phyloP scores from a whole-genome alignment of 2,797 vertebrate genomes.

The Furcifer pardalis region DNA sequence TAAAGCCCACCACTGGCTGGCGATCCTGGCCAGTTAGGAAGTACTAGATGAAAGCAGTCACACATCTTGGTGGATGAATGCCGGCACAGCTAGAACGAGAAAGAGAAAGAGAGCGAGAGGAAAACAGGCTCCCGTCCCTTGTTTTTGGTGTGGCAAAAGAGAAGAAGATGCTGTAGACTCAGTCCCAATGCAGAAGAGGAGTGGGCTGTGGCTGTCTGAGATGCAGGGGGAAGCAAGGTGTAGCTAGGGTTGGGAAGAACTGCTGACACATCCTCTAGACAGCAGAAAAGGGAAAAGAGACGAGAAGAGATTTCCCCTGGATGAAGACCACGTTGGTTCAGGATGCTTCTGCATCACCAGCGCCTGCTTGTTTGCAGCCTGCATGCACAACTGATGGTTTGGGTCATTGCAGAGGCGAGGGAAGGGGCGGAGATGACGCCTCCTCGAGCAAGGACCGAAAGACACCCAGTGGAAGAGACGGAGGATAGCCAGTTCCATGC shows the following conservation, averaged over 20 bases:
- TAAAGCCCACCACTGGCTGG: conserved; percentile 91
- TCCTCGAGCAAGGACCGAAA: conserved; percentile 52
- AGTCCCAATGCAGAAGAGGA: conserved; percentile 63
- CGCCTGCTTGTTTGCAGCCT: conserved; percentile 73
- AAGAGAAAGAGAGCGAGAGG: conserved; percentile 29
- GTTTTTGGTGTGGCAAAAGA: conserved; percentile 19
- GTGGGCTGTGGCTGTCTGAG: conserved; percentile 72
- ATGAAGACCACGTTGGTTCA: conserved; percentile 82
- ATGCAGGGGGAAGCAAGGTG: conserved; percentile 66
- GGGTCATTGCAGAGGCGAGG: conserved; percentile 69
- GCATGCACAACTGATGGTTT: conserved; percentile 75
- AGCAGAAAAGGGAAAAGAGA: too few relatives aligned
- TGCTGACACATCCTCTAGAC: conserved; percentile 73
- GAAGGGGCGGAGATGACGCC: conserved; percentile 45
- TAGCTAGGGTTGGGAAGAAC: conserved; percentile 77
- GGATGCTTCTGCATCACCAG: conserved; percentile 72
- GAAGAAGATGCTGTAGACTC: conserved; percentile 67
- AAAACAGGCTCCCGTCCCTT: conserved; percentile 53
- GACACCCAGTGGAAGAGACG: conserved; percentile 60
- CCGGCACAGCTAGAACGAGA: conserved; percentile 61
- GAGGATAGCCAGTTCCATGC: conserved; percentile 49
- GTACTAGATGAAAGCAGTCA: conserved; percentile 97
- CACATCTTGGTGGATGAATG: conserved; percentile 87
- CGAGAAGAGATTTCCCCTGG: conserved; percentile 81
- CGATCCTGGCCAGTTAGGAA: conserved; percentile 96